Evolutionary conservation across 2,113 vertebrate species (phyloP).

Genomic region (Australoheros scitulus): DNA sequence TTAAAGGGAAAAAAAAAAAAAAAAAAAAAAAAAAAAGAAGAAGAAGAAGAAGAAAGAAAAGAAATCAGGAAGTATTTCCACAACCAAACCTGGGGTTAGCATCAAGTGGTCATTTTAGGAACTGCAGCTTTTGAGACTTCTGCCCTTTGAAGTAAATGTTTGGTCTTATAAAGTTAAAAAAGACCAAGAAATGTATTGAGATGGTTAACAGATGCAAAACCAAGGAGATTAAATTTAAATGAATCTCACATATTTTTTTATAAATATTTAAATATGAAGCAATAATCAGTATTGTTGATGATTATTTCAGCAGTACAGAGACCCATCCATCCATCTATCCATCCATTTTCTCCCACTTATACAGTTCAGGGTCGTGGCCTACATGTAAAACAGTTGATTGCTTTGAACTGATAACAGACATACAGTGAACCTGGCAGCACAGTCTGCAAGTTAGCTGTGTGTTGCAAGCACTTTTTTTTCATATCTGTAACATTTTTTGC

Average conservation of each 20-base stretch:
- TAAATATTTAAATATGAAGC: background rate
- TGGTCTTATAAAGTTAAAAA: too few relatives aligned
- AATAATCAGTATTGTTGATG: background rate
- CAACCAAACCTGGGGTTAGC: too few relatives aligned
- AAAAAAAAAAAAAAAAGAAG: too few relatives aligned
- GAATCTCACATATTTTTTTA: accelerated
- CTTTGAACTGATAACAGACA: conserved; percentile 16
- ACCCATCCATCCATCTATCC: background rate
- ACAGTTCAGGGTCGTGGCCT: background rate
- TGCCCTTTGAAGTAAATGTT: too few relatives aligned
- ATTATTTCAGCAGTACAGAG: background rate
- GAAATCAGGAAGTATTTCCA: too few relatives aligned
- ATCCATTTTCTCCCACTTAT: background rate
- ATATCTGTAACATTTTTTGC: conserved; percentile 20
- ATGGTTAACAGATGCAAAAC: background rate
- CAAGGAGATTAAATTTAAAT: background rate
- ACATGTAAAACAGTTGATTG: background rate
- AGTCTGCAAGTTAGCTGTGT: conserved; percentile 8
- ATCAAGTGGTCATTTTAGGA: too few relatives aligned
- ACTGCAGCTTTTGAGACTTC: too few relatives aligned
- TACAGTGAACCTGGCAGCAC: background rate
- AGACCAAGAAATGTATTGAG: background rate
- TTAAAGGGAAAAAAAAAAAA: too few relatives aligned
- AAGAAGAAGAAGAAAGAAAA: too few relatives aligned
- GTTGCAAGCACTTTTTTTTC: conserved; percentile 1